Conservation (phyloP, 2,113 vertebrate genomes). For the Cranoglanis bouderius region DNA sequence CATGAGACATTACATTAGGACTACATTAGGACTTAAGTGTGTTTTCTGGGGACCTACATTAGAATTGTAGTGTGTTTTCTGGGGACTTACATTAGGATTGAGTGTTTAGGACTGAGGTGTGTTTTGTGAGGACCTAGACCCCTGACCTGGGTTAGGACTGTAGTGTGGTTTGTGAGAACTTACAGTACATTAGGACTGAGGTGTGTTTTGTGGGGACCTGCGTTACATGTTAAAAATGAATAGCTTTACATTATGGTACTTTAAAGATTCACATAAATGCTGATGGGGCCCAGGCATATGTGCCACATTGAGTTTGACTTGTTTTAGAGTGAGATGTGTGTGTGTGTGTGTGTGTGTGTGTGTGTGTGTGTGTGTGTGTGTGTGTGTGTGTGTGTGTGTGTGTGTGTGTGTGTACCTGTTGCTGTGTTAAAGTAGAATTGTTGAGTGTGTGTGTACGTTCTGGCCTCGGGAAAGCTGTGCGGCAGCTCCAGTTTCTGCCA, state of each 20-base stretch:
- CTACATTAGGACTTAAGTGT: neutral
- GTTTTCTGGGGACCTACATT: neutral
- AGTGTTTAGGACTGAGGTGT: neutral
- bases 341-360: too few relatives aligned
- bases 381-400: constrained; percentile 36
- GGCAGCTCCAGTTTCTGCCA: constrained; percentile 76
- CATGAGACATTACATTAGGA: neutral
- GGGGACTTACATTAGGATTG: neutral
- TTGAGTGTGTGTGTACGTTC: constrained; percentile 32
- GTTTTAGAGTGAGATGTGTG: neutral
- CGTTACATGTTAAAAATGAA: neutral
- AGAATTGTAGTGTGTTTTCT: neutral
- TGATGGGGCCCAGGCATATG: neutral
- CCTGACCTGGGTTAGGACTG: neutral
- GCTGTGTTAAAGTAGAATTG: constrained; percentile 48
- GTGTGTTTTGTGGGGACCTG: constrained; percentile 15
- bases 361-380: constrained; percentile 13
- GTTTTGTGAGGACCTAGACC: neutral
- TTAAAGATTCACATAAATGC: neutral
- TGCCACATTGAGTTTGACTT: neutral
- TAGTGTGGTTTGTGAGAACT: neutral
- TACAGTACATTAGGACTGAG: neutral
- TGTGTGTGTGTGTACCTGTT: constrained; percentile 39
- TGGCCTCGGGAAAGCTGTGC: constrained; percentile 64
- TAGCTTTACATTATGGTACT: neutral